Percentiles rank a stretch among this genome's conserved stretches.
Evolutionary conservation across 2,797 vertebrate genomes (phyloP).

Genomic region (Typhlichthys eigenmanni): DNA sequence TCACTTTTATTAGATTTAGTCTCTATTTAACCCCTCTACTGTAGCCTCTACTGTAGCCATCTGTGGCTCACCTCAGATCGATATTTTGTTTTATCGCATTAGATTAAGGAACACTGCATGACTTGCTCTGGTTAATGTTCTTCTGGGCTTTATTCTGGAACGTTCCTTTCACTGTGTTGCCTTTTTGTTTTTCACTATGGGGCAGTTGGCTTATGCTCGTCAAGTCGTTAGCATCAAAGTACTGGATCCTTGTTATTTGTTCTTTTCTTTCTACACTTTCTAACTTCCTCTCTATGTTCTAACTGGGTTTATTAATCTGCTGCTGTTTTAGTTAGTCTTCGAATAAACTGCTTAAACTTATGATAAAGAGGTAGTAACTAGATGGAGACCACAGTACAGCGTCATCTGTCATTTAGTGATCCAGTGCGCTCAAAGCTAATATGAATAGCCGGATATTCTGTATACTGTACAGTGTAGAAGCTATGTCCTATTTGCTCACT

Average conservation of each 20-base stretch:
- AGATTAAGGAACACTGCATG: constrained; percentile 36
- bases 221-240: background rate
- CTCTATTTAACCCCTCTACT: constrained; percentile 28
- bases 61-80: constrained; percentile 53
- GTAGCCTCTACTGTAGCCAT: constrained; percentile 30
- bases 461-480: no score
- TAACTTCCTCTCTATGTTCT: background rate
- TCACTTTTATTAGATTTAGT: constrained; percentile 51
- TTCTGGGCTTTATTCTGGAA: constrained; percentile 10
- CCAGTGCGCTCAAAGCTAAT: constrained; percentile 10
- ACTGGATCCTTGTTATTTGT: constrained; percentile 10
- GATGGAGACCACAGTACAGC: background rate
- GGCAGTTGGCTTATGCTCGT: background rate
- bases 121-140: constrained; percentile 22
- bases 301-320: background rate
- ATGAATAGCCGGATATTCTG: background rate
- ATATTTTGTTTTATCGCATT: constrained; percentile 53
- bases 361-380: background rate
- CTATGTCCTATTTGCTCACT: no score
- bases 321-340: background rate
- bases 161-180: constrained; percentile 33
- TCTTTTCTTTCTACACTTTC: background rate
- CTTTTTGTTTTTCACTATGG: background rate
- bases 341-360: background rate
- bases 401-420: background rate